Evolutionary conservation across 2,797 vertebrate genomes (phyloP).

Genomic region (Sparus aurata): DNA sequence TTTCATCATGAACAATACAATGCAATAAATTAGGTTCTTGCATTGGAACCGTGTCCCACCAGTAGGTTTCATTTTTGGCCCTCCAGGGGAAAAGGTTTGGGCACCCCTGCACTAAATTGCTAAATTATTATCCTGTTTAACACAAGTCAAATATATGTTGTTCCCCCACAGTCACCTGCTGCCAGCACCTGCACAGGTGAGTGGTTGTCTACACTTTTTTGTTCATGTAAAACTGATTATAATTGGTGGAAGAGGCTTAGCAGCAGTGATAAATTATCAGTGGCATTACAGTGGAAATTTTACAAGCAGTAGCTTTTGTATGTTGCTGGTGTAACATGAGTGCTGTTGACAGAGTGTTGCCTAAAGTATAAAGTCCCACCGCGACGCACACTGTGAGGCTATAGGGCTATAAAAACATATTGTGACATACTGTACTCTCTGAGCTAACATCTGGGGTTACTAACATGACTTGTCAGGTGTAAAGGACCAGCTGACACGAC

Average conservation of each 20-base stretch:
- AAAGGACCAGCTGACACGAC: not conserved
- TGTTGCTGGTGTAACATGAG: not conserved
- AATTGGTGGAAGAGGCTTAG: not conserved
- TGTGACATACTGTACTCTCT: not conserved
- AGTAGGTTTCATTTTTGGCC: no score
- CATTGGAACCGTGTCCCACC: no score
- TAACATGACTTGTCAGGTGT: conserved; percentile 16
- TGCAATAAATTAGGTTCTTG: no score
- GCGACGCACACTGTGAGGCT: not conserved
- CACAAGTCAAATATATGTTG: not conserved
- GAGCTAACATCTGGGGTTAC: not conserved
- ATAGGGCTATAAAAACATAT: not conserved
- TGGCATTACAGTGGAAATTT: not conserved
- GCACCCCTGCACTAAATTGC: not conserved
- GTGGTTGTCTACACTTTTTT: conserved; percentile 2
- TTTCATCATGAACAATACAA: no score
- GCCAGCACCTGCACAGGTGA: conserved; percentile 37
- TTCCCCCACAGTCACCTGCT: conserved; percentile 23
- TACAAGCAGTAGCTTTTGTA: not conserved
- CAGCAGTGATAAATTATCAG: not conserved
- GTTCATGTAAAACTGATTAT: not conserved
- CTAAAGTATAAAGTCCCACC: not conserved
- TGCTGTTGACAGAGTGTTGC: not conserved
- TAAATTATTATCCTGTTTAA: no score
- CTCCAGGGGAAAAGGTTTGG: no score